These are phyloP conservation scores for Papilio polytes DNA, from an alignment of 1,140 invertebrate species.

Conservation along the genomic window DNA sequence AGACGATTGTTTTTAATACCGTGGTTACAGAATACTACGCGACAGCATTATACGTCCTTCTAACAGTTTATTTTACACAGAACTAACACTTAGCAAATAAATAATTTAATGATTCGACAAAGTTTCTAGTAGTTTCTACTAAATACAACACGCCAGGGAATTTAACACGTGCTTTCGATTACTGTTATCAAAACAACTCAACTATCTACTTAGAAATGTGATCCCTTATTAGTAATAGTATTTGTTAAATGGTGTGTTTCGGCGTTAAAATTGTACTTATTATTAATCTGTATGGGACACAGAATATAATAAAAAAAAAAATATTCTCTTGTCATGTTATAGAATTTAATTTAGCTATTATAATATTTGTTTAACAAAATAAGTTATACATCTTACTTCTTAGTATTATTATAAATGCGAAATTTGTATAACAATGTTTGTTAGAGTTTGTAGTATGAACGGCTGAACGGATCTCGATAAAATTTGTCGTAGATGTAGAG, in stretches of 20 bases:
- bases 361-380: no score
- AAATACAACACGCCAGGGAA: not conserved
- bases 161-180: conserved; percentile 17
- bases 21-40: not conserved
- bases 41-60: not conserved
- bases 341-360: no score
- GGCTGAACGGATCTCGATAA: no score
- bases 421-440: no score
- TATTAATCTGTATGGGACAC: not conserved
- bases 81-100: not conserved
- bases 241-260: not conserved
- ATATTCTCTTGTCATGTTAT: no score
- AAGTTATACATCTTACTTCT: no score
- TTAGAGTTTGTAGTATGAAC: no score
- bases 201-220: not conserved
- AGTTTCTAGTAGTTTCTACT: not conserved
- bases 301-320: not conserved
- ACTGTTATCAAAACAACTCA: not conserved
- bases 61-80: not conserved
- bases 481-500: no score
- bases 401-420: no score
- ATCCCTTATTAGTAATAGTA: not conserved
- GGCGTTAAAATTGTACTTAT: not conserved
- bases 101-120: conserved; percentile 2
- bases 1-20: not conserved